phyloP scores from a whole-genome alignment of 2,113 vertebrate species.

The Sigmodon hispidus region DNA sequence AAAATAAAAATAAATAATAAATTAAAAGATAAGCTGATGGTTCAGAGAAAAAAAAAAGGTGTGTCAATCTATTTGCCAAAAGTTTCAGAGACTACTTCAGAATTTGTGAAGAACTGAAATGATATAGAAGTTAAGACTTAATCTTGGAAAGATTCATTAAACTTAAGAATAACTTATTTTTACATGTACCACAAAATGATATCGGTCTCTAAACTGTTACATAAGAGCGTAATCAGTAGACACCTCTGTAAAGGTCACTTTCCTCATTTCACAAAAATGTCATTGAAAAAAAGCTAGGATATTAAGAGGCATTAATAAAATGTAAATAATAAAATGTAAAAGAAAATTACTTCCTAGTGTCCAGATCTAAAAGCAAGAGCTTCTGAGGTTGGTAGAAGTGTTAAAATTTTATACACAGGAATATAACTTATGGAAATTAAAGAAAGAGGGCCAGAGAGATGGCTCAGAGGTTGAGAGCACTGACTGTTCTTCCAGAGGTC shows the following conservation, averaged over 20 bases:
- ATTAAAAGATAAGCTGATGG: background rate
- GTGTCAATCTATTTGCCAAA: conserved; percentile 53
- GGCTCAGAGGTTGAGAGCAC: too few species aligned
- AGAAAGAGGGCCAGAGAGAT: too few species aligned
- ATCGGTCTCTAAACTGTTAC: conserved; percentile 49
- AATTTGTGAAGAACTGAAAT: conserved; percentile 56
- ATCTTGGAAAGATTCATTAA: conserved; percentile 55
- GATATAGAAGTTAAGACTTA: conserved; percentile 55
- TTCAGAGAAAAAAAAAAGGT: conserved; percentile 48
- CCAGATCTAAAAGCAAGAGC: conserved; percentile 14
- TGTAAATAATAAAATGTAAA: conserved; percentile 6
- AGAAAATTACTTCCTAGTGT: conserved; percentile 38
- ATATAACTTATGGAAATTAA: conserved; percentile 23
- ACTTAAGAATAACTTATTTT: conserved; percentile 29
- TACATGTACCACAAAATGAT: conserved; percentile 51
- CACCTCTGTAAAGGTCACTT: conserved; percentile 61
- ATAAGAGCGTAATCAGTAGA: conserved; percentile 47
- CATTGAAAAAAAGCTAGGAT: conserved; percentile 50
- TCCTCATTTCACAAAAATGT: conserved; percentile 67
- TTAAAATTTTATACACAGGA: conserved; percentile 25
- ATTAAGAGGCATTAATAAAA: conserved; percentile 50
- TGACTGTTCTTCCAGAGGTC: too few species aligned
- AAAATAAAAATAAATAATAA: background rate
- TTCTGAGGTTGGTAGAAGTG: conserved; percentile 39
- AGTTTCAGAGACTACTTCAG: conserved; percentile 7